Evolutionary conservation across 1,140 invertebrate species (phyloP).

Genomic region (Marisa cornuarietis): DNA sequence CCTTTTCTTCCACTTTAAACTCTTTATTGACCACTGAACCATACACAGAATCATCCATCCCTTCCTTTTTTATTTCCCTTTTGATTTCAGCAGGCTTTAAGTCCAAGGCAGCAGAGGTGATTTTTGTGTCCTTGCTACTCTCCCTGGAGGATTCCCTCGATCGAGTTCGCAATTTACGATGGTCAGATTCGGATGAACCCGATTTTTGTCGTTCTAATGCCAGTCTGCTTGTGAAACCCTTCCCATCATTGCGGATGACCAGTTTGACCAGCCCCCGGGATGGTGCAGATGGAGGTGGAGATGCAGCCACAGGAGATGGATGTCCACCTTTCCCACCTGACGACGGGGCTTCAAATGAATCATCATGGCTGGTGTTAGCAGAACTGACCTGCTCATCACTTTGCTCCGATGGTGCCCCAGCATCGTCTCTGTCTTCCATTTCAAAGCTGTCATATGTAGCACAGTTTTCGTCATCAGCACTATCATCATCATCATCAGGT

Average conservation of each 20-base stretch:
- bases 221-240: constrained; percentile 47
- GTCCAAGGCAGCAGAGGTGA: no score
- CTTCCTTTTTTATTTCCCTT: no score
- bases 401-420: background rate
- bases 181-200: background rate
- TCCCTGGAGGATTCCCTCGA: background rate
- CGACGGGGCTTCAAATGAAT: constrained; percentile 7
- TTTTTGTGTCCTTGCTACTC: no score
- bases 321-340: background rate
- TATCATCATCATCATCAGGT: background rate
- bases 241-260: constrained; percentile 51
- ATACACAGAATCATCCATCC: no score
- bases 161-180: background rate
- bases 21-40: no score
- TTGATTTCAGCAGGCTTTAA: no score
- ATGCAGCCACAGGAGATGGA: background rate
- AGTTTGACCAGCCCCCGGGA: constrained; percentile 43
- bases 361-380: constrained; percentile 13
- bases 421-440: no score
- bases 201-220: constrained; percentile 5
- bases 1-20: no score
- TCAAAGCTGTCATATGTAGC: background rate
- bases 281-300: constrained; percentile 20
- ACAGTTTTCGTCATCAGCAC: background rate
- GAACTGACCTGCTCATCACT: background rate